phyloP scores from a whole-genome alignment of 2,113 vertebrate species.

The Zingel zingel region DNA sequence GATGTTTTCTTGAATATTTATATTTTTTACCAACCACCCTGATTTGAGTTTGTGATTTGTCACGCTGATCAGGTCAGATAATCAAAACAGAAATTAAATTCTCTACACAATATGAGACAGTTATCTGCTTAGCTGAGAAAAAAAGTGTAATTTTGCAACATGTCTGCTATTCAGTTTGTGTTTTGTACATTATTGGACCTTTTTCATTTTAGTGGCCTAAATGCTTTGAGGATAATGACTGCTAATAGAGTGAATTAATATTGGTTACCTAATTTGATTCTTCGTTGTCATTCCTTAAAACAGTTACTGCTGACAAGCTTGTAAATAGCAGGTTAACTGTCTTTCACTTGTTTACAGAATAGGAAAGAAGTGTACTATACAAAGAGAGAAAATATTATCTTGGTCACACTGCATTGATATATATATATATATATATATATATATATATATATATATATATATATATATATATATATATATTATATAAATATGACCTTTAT shows the following conservation, averaged over 20 bases:
- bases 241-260: not conserved
- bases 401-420: slow-evolving; percentile 29
- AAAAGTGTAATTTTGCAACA: slow-evolving; percentile 1
- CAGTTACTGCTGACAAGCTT: slow-evolving; percentile 19
- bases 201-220: slow-evolving; percentile 11
- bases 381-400: slow-evolving; percentile 13
- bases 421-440: slow-evolving; percentile 5
- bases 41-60: slow-evolving; percentile 7
- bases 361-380: slow-evolving; percentile 4
- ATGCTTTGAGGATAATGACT: slow-evolving; percentile 3
- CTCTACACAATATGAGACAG: not conserved
- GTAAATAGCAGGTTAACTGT: slow-evolving; percentile 27
- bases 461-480: slow-evolving; percentile 6
- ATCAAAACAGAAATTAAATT: not conserved
- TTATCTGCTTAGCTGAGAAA: not conserved
- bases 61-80: not conserved
- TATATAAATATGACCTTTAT: slow-evolving; percentile 25
- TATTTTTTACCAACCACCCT: not conserved
- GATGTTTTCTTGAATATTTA: slow-evolving; percentile 40
- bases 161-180: not conserved
- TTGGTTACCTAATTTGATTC: not conserved
- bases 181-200: slow-evolving; percentile 5
- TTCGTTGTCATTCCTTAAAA: slow-evolving; percentile 1
- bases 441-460: not conserved
- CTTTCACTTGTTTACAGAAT: slow-evolving; percentile 14